These are phyloP conservation scores for Dicaeum eximium DNA, from an alignment of 2,113 vertebrate species.

Conservation along the genomic window DNA sequence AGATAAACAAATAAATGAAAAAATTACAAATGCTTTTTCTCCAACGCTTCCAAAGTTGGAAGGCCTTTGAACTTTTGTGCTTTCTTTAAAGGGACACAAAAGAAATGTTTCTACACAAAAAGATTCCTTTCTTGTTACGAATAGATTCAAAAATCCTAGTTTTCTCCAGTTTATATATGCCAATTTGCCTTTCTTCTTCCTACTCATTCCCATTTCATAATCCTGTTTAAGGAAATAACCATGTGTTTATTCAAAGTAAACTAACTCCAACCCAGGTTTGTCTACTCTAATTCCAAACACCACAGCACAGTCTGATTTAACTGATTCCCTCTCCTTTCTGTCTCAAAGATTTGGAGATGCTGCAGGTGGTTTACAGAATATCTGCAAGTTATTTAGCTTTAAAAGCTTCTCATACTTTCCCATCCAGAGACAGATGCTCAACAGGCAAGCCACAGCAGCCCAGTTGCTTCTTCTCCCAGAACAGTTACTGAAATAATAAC, in stretches of 20 bases:
- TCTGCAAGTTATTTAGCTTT: not conserved
- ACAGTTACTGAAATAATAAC: not conserved
- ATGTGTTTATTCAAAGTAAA: not conserved
- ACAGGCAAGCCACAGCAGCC: not conserved
- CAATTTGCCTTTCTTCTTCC: not conserved
- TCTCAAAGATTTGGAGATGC: not conserved
- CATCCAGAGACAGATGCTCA: not conserved
- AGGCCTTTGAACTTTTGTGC: not conserved
- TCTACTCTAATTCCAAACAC: not conserved
- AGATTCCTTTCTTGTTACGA: conserved; percentile 11
- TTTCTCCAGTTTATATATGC: not conserved
- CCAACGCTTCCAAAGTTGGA: not conserved
- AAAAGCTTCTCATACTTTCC: not conserved
- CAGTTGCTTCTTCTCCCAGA: not conserved
- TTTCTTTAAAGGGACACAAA: not conserved
- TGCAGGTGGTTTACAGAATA: not conserved
- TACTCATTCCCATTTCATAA: not conserved
- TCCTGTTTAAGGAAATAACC: not conserved
- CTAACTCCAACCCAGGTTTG: not conserved
- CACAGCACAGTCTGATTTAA: not conserved
- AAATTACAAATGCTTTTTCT: not conserved
- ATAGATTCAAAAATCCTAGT: not conserved
- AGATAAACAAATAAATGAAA: not conserved
- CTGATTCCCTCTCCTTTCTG: not conserved
- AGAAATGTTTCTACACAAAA: not conserved